Evolutionary conservation across 2,888 invertebrate species (phyloP), one percentile per base, ranked within the genome.

Genomic region (Cheilosia vulpina): DNA sequence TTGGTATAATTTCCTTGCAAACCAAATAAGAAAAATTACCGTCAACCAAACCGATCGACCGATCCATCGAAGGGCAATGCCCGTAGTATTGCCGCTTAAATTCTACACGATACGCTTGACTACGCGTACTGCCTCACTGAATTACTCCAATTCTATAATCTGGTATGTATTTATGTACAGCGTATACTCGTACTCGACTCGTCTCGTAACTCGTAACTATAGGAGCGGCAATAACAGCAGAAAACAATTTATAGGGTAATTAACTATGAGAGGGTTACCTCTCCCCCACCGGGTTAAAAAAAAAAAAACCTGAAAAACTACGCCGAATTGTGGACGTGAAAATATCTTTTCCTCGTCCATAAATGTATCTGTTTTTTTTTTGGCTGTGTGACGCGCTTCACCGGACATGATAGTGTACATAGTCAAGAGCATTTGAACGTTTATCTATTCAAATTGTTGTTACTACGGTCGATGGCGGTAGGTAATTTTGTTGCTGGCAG

Each of bases 221-320:
- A 66, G 84, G 80, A 80, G 79, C 53, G 84, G 80, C 75, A 58
- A 57, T 34, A 72, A 43, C 58, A 53, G 38, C 47, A 69, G 78
- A 68, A 78, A 60, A 84, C 84, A 84, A 75, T 84, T 84, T 80
- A 84, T 80, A 76, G 75, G 84, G 53, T 75, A 80, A 84, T 80
- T 84, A 84, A 76, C 45, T 75, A 75, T 83, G 62, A 65, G 69
- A 63, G 63, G 31, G 24, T 19, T 31, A 31, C 31, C 31, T 31
- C 50, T n/a, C 24, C 27, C 13, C 34, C 57, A 7, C n/a, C 58
- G 7, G 13, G 27, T 41, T 5, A 11, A 19, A 11, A 13, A 24
- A 24, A 31, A 53, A 53, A 6, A 41, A 31, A 2, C 1, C 4
- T 52, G 63, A 77, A 65, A 27, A 57, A 45, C 47, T 72, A 60